Evolutionary conservation across 2,797 vertebrate genomes (phyloP).

Genomic region (Sebastes matsubarae): DNA sequence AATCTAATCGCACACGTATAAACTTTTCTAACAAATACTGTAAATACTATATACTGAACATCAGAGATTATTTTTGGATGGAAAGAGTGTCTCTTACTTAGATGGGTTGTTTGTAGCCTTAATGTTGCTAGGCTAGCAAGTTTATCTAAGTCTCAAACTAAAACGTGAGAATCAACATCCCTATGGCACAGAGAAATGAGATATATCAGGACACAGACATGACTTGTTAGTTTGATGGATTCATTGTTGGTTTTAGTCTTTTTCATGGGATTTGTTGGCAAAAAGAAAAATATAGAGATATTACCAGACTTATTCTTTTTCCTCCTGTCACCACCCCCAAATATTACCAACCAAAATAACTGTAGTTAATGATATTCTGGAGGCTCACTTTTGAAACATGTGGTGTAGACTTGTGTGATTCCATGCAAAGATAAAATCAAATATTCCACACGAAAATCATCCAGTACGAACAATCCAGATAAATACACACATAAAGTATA

Average conservation of each 20-base stretch:
- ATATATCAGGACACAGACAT: neutral
- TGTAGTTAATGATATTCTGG: neutral
- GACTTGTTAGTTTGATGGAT: neutral
- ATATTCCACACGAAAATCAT: slow-evolving; percentile 7
- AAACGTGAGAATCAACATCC: too few relatives aligned
- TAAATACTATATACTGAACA: neutral
- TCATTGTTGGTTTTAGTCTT: neutral
- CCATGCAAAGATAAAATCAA: slow-evolving; percentile 9
- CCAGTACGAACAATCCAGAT: slow-evolving; percentile 12
- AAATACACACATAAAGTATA: neutral
- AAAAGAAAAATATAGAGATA: neutral
- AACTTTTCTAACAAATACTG: neutral
- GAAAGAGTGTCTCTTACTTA: neutral
- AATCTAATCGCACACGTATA: neutral
- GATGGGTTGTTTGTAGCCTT: neutral
- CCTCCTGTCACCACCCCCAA: neutral
- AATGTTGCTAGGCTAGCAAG: neutral
- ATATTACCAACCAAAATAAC: neutral
- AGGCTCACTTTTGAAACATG: slow-evolving; percentile 5
- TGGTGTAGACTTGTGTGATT: neutral
- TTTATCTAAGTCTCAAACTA: neutral
- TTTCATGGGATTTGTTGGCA: neutral
- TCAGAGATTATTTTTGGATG: fast-evolving
- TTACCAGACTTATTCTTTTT: neutral
- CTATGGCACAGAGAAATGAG: neutral